phyloP scores from a whole-genome alignment of 2,888 invertebrate genomes.

The Ennomos quercinarius region DNA sequence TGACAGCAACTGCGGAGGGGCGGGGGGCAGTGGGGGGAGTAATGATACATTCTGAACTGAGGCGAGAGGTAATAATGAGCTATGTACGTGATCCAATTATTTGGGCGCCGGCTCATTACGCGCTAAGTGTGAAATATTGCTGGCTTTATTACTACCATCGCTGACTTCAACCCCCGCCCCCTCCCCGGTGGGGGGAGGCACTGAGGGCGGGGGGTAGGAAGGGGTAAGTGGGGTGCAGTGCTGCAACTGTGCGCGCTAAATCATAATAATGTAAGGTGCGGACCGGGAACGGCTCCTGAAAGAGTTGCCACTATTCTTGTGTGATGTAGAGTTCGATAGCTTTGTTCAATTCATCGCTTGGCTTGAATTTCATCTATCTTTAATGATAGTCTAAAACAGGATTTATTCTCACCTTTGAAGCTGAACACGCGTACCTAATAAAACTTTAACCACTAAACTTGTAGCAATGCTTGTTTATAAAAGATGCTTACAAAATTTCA shows the following conservation, averaged over 20 bases:
- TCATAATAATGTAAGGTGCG: slow-evolving; percentile 81
- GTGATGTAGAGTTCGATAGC: slow-evolving; percentile 42
- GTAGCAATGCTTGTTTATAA: too few species aligned
- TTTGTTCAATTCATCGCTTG: slow-evolving; percentile 40
- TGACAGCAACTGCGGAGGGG: slow-evolving; percentile 34
- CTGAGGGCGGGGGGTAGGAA: slow-evolving; percentile 21
- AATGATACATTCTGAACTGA: slow-evolving; percentile 83
- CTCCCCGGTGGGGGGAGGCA: slow-evolving; percentile 18
- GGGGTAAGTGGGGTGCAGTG: slow-evolving; percentile 59
- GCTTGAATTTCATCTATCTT: too few species aligned
- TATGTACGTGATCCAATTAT: slow-evolving; percentile 87
- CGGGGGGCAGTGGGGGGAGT: slow-evolving; percentile 48
- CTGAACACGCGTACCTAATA: too few species aligned
- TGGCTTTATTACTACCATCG: slow-evolving; percentile 81
- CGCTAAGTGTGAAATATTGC: slow-evolving; percentile 86
- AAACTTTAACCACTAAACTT: too few species aligned
- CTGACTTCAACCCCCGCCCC: slow-evolving; percentile 56
- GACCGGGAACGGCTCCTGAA: slow-evolving; percentile 53
- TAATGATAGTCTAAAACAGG: too few species aligned
- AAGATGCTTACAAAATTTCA: too few species aligned
- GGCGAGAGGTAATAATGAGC: slow-evolving; percentile 86
- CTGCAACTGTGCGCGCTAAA: slow-evolving; percentile 79
- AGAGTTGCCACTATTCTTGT: slow-evolving; percentile 41
- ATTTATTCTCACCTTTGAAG: too few species aligned
- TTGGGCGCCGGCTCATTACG: slow-evolving; percentile 86